These are phyloP conservation scores for Desoria tigrina DNA, from an alignment of 2,888 invertebrate genomes.

Conservation along the genomic window DNA sequence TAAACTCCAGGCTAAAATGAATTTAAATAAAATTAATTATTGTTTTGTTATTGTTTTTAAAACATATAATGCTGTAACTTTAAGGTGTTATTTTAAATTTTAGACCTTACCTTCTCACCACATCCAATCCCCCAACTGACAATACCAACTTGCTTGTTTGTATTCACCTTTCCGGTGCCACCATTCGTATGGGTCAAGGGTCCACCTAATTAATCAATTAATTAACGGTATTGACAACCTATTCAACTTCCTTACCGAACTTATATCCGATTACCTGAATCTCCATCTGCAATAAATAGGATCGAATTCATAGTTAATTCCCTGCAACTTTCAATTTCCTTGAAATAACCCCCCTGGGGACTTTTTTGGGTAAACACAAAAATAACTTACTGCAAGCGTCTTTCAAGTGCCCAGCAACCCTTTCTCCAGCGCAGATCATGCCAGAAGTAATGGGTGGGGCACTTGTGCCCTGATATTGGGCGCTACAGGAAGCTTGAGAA, in stretches of 20 bases:
- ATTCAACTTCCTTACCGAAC: too few relatives aligned
- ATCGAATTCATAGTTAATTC: not conserved
- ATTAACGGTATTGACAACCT: not conserved
- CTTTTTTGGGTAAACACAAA: not conserved
- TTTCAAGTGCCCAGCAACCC: constrained; percentile 65
- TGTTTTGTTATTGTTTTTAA: not conserved
- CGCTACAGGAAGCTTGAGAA: constrained; percentile 30
- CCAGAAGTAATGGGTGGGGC: constrained; percentile 34
- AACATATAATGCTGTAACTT: not conserved
- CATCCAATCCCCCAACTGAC: constrained; percentile 94
- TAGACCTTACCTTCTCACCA: constrained; percentile 64
- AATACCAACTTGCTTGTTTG: constrained; percentile 82
- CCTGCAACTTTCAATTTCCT: too few relatives aligned
- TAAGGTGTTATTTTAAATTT: too few relatives aligned
- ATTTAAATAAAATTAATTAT: constrained; percentile 1
- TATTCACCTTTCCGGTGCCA: constrained; percentile 56
- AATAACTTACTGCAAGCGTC: constrained; percentile 72
- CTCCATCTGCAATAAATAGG: not conserved
- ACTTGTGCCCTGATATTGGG: constrained; percentile 18
- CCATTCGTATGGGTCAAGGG: constrained; percentile 48
- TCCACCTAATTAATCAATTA: not conserved
- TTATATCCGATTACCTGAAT: constrained; percentile 57
- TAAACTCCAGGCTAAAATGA: constrained; percentile 75
- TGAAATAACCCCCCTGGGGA: too few relatives aligned
- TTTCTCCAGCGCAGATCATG: constrained; percentile 78